Conservation (phyloP, 2,888 invertebrate species). For the Sarcophaga rosellei region DNA sequence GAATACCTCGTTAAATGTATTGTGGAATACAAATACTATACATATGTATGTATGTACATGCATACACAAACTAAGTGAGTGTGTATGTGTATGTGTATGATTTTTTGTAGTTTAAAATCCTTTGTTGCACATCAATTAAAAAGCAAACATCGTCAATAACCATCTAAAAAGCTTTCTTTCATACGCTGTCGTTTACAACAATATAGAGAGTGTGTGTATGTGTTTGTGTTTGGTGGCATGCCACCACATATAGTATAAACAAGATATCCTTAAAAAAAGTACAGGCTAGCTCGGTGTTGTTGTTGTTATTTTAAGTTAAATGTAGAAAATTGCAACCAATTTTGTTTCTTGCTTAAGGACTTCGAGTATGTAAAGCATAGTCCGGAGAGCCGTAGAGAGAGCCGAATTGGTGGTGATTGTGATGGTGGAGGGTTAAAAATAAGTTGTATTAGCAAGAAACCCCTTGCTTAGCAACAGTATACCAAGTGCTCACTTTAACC, state of each 20-base stretch:
- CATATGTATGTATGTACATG: slow-evolving; percentile 2
- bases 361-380: background rate
- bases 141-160: slow-evolving; percentile 46
- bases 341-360: slow-evolving; percentile 12
- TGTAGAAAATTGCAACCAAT: slow-evolving; percentile 59
- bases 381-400: background rate
- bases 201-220: background rate
- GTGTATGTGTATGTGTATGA: background rate
- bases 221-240: background rate
- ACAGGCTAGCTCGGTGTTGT: slow-evolving; percentile 13
- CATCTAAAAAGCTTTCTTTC: background rate
- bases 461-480: slow-evolving; percentile 81
- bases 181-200: background rate
- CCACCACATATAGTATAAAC: background rate
- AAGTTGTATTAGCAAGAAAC: slow-evolving; percentile 79
- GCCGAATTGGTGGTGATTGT: background rate
- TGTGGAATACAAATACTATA: background rate
- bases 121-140: slow-evolving; percentile 55
- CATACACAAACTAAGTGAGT: background rate
- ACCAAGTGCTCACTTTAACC: slow-evolving; percentile 81
- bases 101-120: slow-evolving; percentile 15
- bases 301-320: slow-evolving; percentile 50
- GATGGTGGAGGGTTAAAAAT: slow-evolving; percentile 37
- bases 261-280: background rate
- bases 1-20: slow-evolving; percentile 12